Evolutionary conservation across 2,113 vertebrate genomes (phyloP).

Genomic region (Zingel zingel): DNA sequence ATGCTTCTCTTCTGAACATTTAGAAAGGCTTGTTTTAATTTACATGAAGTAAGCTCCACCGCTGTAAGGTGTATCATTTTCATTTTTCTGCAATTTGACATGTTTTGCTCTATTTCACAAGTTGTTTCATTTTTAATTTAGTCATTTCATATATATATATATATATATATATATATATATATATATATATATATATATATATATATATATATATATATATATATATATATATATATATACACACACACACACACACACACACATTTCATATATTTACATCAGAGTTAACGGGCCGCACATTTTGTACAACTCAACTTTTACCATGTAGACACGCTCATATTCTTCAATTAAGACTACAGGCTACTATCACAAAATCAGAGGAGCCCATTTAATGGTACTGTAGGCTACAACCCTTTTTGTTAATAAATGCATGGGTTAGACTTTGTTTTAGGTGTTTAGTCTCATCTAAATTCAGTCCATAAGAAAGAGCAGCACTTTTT

Average conservation of each 20-base stretch:
- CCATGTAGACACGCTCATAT: not conserved
- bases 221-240: no score
- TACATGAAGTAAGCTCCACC: slow-evolving; percentile 31
- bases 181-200: no score
- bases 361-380: not conserved
- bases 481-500: not conserved
- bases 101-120: slow-evolving; percentile 22
- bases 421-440: not conserved
- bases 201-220: no score
- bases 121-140: slow-evolving; percentile 5
- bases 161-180: no score
- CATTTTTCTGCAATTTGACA: slow-evolving; percentile 12
- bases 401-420: not conserved
- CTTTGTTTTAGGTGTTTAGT: not conserved
- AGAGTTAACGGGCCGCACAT: not conserved
- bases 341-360: not conserved
- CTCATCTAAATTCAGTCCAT: not conserved
- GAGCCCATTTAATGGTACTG: not conserved
- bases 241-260: no score
- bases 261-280: not conserved
- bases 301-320: not conserved
- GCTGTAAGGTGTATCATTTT: slow-evolving; percentile 17
- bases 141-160: not conserved
- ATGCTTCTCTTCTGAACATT: slow-evolving; percentile 30
- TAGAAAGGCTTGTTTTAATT: slow-evolving; percentile 37